Conservation (phyloP, 2,888 invertebrate species). For the Eubasilissa splendida region DNA sequence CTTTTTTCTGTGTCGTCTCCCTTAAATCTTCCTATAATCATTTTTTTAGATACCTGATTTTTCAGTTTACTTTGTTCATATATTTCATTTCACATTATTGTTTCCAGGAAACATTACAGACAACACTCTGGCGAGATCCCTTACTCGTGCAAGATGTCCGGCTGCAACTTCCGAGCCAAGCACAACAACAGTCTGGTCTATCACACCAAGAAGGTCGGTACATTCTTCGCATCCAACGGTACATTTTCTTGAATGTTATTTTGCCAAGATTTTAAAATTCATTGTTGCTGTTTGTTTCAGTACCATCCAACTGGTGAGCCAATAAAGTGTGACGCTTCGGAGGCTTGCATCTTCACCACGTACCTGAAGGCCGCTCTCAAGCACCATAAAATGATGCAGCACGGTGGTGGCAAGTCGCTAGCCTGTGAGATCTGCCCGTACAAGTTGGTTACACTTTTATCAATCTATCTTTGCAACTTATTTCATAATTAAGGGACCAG, state of each 20-base stretch:
- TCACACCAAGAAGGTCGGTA: constrained; percentile 56
- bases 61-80: neutral
- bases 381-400: constrained; percentile 57
- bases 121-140: constrained; percentile 57
- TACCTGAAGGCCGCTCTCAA: constrained; percentile 53
- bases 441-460: constrained; percentile 48
- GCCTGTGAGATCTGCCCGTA: constrained; percentile 58
- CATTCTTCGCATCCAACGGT: neutral
- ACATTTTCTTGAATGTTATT: neutral
- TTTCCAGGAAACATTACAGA: constrained; percentile 56
- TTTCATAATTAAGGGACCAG: too few relatives aligned
- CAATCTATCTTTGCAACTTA: too few relatives aligned
- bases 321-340: constrained; percentile 53
- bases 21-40: neutral
- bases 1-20: neutral
- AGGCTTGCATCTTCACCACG: constrained; percentile 53
- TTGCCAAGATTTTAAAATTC: neutral
- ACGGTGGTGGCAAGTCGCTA: constrained; percentile 56
- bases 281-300: constrained; percentile 31
- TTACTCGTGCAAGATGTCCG: constrained; percentile 51
- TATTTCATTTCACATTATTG: neutral
- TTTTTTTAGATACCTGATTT: neutral
- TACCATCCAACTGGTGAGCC: constrained; percentile 58
- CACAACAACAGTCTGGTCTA: constrained; percentile 58
- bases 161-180: constrained; percentile 56